Conservation (phyloP, 2,113 vertebrate species). For the Glareola pratincola region DNA sequence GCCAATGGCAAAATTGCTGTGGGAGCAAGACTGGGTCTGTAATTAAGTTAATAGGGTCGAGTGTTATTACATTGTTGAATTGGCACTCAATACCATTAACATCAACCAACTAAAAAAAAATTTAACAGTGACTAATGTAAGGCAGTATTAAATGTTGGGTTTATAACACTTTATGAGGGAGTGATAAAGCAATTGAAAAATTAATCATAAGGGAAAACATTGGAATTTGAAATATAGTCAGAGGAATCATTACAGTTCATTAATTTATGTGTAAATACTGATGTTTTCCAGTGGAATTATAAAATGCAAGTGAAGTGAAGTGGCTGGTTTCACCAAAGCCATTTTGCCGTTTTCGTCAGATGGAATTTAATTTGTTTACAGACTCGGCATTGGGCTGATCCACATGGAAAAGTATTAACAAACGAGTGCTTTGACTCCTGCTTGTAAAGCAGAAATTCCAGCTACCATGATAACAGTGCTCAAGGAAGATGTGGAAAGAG, state of each 20-base stretch:
- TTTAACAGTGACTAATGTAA: conserved; percentile 31
- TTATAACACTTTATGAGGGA: conserved; percentile 41
- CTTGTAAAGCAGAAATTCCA: not conserved
- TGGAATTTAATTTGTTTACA: conserved; percentile 48
- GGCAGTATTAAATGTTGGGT: conserved; percentile 21
- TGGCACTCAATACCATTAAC: conserved; percentile 52
- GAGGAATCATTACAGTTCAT: conserved; percentile 46
- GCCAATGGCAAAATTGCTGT: conserved; percentile 37
- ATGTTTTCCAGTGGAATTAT: conserved; percentile 45
- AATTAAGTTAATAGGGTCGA: conserved; percentile 49
- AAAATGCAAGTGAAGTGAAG: conserved; percentile 35
- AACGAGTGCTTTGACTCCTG: not conserved
- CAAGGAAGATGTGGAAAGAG: not conserved
- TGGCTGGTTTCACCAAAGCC: conserved; percentile 26
- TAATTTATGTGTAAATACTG: conserved; percentile 57
- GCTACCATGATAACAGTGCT: not conserved
- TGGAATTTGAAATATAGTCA: conserved; percentile 47
- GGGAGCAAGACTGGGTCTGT: conserved; percentile 16
- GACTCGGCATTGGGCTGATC: not conserved
- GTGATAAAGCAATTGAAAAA: conserved; percentile 60
- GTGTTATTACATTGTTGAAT: conserved; percentile 46
- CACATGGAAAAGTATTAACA: not conserved
- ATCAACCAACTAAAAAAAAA: conserved; percentile 38
- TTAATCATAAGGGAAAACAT: conserved; percentile 55
- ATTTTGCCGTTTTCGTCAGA: conserved; percentile 36